These are phyloP conservation scores for Nilaparvata lugens DNA, from an alignment of 1,140 invertebrate genomes.

Conservation along the genomic window DNA sequence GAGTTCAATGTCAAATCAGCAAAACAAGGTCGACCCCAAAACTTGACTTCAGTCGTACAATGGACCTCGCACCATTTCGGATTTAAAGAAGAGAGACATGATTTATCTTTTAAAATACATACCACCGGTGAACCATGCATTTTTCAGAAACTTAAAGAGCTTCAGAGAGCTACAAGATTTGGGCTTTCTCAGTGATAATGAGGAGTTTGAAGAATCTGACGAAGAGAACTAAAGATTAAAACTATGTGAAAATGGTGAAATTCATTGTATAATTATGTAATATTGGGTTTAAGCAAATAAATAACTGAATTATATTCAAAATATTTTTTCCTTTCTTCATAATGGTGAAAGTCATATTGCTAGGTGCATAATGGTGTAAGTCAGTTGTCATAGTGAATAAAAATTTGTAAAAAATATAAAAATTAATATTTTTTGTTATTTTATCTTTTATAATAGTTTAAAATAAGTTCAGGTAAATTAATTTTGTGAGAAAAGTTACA, in stretches of 20 bases:
- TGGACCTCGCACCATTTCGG: background rate
- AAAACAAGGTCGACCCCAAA: slow-evolving; percentile 2
- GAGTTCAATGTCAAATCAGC: background rate
- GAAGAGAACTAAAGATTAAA: too few relatives aligned
- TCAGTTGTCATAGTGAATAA: too few relatives aligned
- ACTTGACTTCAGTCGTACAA: background rate
- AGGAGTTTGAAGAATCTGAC: too few relatives aligned
- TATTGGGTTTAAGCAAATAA: too few relatives aligned
- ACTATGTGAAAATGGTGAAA: too few relatives aligned
- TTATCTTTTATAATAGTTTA: background rate
- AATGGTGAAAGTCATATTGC: too few relatives aligned
- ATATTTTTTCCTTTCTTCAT: too few relatives aligned
- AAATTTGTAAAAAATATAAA: too few relatives aligned
- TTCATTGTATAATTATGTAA: too few relatives aligned
- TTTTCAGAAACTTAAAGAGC: slow-evolving; percentile 8
- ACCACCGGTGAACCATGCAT: slow-evolving; percentile 6
- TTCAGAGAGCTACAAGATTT: background rate
- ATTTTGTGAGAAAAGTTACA: background rate
- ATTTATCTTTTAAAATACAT: slow-evolving; percentile 9
- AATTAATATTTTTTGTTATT: too few relatives aligned
- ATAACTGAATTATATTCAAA: too few relatives aligned
- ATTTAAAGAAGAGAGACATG: slow-evolving; percentile 14
- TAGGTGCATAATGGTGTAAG: too few relatives aligned
- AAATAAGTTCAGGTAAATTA: background rate
- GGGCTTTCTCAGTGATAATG: background rate